Percentiles rank a stretch among this genome's conserved stretches.
Evolutionary conservation across 2,113 vertebrate genomes (phyloP).

Genomic region (Phylloscopus whistleri): DNA sequence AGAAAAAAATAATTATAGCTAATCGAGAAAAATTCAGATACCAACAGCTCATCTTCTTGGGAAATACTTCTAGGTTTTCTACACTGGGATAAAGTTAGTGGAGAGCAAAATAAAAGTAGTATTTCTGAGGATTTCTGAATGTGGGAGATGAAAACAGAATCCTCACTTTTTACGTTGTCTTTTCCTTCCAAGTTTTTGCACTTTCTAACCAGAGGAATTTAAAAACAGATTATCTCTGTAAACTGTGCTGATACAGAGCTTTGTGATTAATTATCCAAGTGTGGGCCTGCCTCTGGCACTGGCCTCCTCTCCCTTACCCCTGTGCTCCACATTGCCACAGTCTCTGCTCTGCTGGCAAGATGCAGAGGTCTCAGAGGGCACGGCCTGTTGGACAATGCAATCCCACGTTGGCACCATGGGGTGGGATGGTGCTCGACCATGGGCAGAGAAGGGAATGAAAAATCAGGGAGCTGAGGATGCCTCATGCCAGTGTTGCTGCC

Average conservation of each 20-base stretch:
- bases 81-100: neutral
- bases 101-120: neutral
- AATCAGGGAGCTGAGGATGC: neutral
- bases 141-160: neutral
- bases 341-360: neutral
- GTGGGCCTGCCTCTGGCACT: neutral
- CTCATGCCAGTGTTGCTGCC: neutral
- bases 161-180: neutral
- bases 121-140: neutral
- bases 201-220: neutral
- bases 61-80: neutral
- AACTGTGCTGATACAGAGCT: neutral
- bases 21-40: neutral
- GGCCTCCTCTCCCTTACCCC: neutral
- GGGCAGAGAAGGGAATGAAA: neutral
- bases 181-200: neutral
- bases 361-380: neutral
- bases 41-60: neutral
- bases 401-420: fast-evolving
- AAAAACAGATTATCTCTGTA: neutral
- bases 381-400: fast-evolving
- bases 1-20: neutral
- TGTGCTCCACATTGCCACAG: neutral
- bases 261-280: neutral
- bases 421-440: neutral